A percentile compares a stretch with the other conserved stretches of the same genome.
phyloP scores from a whole-genome alignment of 2,797 vertebrate genomes.

The Miichthys miiuy region DNA sequence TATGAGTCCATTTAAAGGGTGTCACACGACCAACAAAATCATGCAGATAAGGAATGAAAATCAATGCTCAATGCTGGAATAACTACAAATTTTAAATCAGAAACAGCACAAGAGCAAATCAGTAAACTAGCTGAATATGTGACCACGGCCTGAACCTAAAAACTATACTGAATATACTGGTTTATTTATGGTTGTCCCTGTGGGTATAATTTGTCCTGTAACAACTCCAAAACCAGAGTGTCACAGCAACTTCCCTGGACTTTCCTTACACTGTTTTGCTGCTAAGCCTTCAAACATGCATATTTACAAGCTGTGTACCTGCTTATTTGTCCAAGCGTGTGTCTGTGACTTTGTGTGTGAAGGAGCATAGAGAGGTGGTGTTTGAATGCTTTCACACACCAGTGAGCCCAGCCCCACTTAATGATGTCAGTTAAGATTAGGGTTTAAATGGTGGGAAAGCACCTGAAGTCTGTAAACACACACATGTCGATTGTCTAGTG shows the following conservation, averaged over 20 bases:
- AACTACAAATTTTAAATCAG: slow-evolving; percentile 1
- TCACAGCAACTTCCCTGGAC: slow-evolving; percentile 56
- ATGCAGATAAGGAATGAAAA: slow-evolving; percentile 1
- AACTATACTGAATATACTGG: slow-evolving; percentile 21
- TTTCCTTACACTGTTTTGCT: slow-evolving; percentile 52
- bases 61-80: background rate
- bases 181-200: slow-evolving; percentile 42
- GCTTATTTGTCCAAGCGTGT: slow-evolving; percentile 22
- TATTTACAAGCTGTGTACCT: slow-evolving; percentile 29
- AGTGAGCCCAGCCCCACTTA: slow-evolving; percentile 23
- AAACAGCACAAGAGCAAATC: background rate
- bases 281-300: slow-evolving; percentile 2
- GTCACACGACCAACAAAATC: slow-evolving; percentile 16
- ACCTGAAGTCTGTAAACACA: slow-evolving; percentile 73
- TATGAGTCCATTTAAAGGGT: background rate
- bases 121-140: slow-evolving; percentile 10
- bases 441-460: slow-evolving; percentile 64
- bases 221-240: slow-evolving; percentile 24
- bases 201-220: slow-evolving; percentile 40
- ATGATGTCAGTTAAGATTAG: slow-evolving; percentile 59
- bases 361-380: slow-evolving; percentile 27
- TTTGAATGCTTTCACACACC: slow-evolving; percentile 51
- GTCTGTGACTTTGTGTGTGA: slow-evolving; percentile 28
- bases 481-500: slow-evolving; percentile 48
- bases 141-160: slow-evolving; percentile 34